Base-by-base conservation (phyloP, 1,140 invertebrate species). In the Calycopis cecrops region DNA sequence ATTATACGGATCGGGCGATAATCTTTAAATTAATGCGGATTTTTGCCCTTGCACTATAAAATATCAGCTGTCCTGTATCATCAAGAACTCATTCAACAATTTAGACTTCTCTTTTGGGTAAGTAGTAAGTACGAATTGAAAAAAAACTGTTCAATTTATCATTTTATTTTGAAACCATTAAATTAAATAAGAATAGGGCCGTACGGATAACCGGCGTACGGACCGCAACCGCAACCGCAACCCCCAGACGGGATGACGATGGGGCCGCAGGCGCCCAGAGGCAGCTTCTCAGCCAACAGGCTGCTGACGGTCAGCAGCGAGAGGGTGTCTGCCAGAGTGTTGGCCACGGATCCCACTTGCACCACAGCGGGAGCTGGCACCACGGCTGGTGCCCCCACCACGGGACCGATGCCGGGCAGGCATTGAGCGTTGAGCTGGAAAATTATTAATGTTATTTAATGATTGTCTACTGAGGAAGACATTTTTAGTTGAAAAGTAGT, bases 251-350 rank as follows among this genome's bases (percentile, higher is more conserved):
- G 21, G 17, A 10, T 33, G 11, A 48, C 37, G 33, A 48, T 12
- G 14, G 55, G 9, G 12, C 40, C 21, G 50, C 42, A 0, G 64
- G 65, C 42, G 28, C 62, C 65, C 0, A 72, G 35, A 0, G 78
- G 80, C n/a, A 84, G 55, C 21, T 65, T 76, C 16, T 81, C 78
- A 10, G 78, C 60, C 3, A 84, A 48, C 10, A 84, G 64, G 48
- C 69, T 76, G 62, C 71, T 78, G 3, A 84, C 80, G 8, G 80
- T 84, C 14, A 84, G 63, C 4, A 84, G 62, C 3, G 77, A 79
- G 0, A 84, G 60, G 0, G 80, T 81, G 35, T 84, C 78, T 14
- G 78, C 80, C 0, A 84, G 52, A 9, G 57, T 74, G n/a, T 60
- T 69, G 6, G 76, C 78, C 0, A 84, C 71, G 2, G 65, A 55